These are phyloP conservation scores for Eupithecia exiguata DNA, from an alignment of 2,888 invertebrate species.

Conservation along the genomic window DNA sequence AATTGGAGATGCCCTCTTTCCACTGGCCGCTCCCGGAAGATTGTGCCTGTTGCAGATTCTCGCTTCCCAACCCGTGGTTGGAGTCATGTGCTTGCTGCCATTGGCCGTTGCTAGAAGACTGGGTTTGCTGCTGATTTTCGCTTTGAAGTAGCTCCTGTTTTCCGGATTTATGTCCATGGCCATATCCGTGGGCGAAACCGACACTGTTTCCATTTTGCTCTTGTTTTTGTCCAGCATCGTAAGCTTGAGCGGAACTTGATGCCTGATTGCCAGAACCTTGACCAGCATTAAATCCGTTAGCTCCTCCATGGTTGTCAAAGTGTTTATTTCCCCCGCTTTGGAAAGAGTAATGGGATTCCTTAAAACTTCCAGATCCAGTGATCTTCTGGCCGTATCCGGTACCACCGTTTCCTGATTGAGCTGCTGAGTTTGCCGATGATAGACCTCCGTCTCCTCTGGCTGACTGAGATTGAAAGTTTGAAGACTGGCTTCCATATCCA, in stretches of 20 bases:
- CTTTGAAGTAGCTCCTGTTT: slow-evolving; percentile 3
- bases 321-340: slow-evolving; percentile 35
- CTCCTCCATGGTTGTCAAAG: slow-evolving; percentile 21
- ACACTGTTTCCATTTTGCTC: slow-evolving; percentile 16
- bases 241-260: slow-evolving; percentile 30
- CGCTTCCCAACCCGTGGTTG: neutral
- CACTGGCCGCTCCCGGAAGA: slow-evolving; percentile 26
- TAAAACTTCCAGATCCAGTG: slow-evolving; percentile 36
- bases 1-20: slow-evolving; percentile 20
- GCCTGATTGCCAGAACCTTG: slow-evolving; percentile 20
- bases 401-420: slow-evolving; percentile 9
- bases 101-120: slow-evolving; percentile 28
- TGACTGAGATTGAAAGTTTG: slow-evolving; percentile 2
- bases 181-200: slow-evolving; percentile 22
- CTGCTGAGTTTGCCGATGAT: slow-evolving; percentile 24
- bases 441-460: slow-evolving; percentile 21
- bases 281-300: slow-evolving; percentile 6
- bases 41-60: slow-evolving; percentile 26
- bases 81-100: slow-evolving; percentile 21
- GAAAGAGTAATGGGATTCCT: slow-evolving; percentile 42
- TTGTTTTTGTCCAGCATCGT: slow-evolving; percentile 24
- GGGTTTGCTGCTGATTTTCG: slow-evolving; percentile 26
- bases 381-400: slow-evolving; percentile 30
- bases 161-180: slow-evolving; percentile 2
- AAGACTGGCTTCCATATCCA: neutral